Conservation (phyloP, 1,140 invertebrate species). For the Drosophila equinoxialis region DNA sequence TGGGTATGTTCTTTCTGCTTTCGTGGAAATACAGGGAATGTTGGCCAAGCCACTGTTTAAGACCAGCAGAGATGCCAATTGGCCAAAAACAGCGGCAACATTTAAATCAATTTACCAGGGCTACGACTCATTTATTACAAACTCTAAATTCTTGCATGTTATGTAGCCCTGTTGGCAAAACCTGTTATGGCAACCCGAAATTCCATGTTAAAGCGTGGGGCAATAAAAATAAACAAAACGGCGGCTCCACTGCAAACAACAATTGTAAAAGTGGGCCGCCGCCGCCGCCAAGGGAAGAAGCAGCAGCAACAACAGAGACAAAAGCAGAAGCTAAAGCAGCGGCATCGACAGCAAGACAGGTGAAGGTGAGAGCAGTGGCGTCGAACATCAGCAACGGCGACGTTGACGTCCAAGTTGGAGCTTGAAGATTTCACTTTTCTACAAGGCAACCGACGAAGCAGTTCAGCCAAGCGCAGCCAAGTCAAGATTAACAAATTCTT, state of each 20-base stretch:
- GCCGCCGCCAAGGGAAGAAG: slow-evolving; percentile 56
- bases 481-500: slow-evolving; percentile 14
- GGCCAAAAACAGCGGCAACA: neutral
- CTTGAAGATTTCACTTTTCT: slow-evolving; percentile 56
- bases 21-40: neutral
- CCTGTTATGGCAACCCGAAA: slow-evolving; percentile 39
- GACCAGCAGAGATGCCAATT: too few species aligned
- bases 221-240: slow-evolving; percentile 76
- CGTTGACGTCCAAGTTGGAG: slow-evolving; percentile 12
- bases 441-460: slow-evolving; percentile 22
- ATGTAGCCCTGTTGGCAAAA: slow-evolving; percentile 19
- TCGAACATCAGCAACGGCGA: slow-evolving; percentile 25
- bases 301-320: slow-evolving; percentile 21
- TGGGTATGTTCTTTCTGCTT: neutral
- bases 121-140: neutral
- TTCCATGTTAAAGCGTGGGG: slow-evolving; percentile 53
- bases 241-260: slow-evolving; percentile 52
- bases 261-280: slow-evolving; percentile 73
- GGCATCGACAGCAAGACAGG: slow-evolving; percentile 17
- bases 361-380: slow-evolving; percentile 32
- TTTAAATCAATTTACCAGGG: neutral
- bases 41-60: neutral
- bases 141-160: neutral
- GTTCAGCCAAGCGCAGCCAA: slow-evolving; percentile 47
- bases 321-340: neutral